Evolutionary conservation across 2,113 vertebrate genomes (phyloP), one percentile per base, ranked within the genome.

Genomic region (Proterorhinus semilunaris): DNA sequence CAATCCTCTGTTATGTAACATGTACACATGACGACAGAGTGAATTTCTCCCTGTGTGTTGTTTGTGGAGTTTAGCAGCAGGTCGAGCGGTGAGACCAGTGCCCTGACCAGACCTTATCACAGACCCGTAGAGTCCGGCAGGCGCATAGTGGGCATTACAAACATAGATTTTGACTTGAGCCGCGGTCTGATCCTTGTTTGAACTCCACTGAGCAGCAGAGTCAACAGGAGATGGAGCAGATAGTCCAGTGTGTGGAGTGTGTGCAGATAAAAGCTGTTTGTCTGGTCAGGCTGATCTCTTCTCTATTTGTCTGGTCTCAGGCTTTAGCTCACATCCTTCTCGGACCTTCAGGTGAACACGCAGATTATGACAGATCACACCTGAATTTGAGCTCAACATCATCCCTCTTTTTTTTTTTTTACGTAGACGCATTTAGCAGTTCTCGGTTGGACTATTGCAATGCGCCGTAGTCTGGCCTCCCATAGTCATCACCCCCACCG

Each of bases 201-300:
- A 87, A 88, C 86, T 86, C 85, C 87, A 78, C 76, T 74, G 75
- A 82, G 76, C 68, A 52, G 79, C 75, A 68, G 53, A 88, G 87
- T 89, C 87, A 87, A 88, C 88, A 89, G 75, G 83, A 71, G 69
- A 88, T 84, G 62, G 57, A 66, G 58, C 65, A 61, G 84, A 87
- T 86, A 85, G 78, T 65, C 74, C 73, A 58, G 80, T 74, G 79
- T 65, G 36, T 78, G 74, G 79, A 81, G 76, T 69, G 81, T 86
- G 85, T 86, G 51, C 13, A 66, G 83, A 84, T 77, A 69, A 85
- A 83, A 86, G 80, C 84, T 83, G 80, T 85, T 87, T 87, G 85
- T 90, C 84, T 86, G 82, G 58, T 36, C 46, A 82, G 65, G 51
- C 84, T 80, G 76, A 85, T 77, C 78, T 81, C 70, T 50, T 70